Conservation (phyloP, 2,113 vertebrate genomes). For the Eudyptes chrysolophus region DNA sequence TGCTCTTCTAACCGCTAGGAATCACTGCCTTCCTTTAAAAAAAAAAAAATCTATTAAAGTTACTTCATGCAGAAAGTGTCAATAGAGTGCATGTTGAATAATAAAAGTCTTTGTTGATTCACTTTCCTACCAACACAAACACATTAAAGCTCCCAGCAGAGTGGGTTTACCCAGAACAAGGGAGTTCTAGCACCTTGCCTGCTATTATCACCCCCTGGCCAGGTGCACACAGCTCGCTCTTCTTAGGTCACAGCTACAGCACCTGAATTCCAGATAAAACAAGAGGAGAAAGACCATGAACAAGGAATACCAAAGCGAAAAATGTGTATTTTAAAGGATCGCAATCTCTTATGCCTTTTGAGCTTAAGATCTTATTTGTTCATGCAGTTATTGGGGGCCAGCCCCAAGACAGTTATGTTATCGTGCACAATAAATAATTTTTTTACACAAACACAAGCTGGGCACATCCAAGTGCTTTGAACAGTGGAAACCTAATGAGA, state of each 20-base stretch:
- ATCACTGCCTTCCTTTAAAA: not conserved
- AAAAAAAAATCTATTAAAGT: not conserved
- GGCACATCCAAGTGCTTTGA: not conserved
- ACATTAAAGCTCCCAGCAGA: not conserved
- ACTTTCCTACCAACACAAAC: not conserved
- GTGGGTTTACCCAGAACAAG: not conserved
- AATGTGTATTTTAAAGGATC: not conserved
- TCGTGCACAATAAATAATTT: not conserved
- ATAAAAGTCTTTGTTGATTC: not conserved
- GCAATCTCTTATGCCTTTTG: not conserved
- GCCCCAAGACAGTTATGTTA: not conserved
- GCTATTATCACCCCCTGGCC: not conserved
- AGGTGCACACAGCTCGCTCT: not conserved
- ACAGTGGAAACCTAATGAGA: not conserved
- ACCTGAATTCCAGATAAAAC: not conserved
- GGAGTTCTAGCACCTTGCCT: not conserved
- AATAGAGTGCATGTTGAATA: not conserved
- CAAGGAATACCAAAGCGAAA: not conserved
- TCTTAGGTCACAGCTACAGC: not conserved
- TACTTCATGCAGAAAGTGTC: not conserved
- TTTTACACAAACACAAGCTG: not conserved
- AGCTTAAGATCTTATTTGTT: not conserved
- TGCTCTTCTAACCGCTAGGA: not conserved
- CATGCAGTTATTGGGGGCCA: not conserved
- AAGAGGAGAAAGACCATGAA: not conserved